Percentiles rank a stretch among this genome's conserved stretches.
Conservation (phyloP, 2,797 vertebrate genomes). For the Cetoscarus ocellatus region DNA sequence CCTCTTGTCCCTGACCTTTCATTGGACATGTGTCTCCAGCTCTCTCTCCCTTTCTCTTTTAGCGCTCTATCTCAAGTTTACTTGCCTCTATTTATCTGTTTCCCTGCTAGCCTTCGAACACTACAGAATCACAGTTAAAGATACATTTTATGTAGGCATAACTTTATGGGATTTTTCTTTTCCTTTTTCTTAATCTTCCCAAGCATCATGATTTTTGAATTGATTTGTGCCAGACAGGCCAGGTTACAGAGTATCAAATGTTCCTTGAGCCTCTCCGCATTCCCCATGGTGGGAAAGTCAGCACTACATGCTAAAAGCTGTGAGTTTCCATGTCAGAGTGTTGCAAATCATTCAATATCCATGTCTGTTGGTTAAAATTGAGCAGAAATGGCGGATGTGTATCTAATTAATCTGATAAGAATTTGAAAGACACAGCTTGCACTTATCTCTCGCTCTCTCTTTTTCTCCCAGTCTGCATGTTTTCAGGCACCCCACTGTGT, state of each 20-base stretch:
- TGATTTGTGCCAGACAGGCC: slow-evolving; percentile 63
- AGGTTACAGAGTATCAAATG: slow-evolving; percentile 61
- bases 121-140: slow-evolving; percentile 13
- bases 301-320: slow-evolving; percentile 62
- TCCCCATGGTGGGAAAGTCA: slow-evolving; percentile 72
- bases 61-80: slow-evolving; percentile 28
- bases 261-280: slow-evolving; percentile 68
- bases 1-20: slow-evolving; percentile 75
- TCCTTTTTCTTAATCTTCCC: slow-evolving; percentile 39
- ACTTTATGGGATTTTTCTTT: slow-evolving; percentile 30
- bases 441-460: slow-evolving; percentile 23
- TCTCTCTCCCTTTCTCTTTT: slow-evolving; percentile 33
- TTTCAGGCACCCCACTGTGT: slow-evolving; percentile 60
- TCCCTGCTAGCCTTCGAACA: slow-evolving; percentile 41
- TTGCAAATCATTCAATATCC: slow-evolving; percentile 74
- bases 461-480: slow-evolving; percentile 43
- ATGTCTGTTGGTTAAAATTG: slow-evolving; percentile 66
- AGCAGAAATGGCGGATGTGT: slow-evolving; percentile 64
- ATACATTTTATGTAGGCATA: slow-evolving; percentile 9
- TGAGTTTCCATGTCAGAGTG: slow-evolving; percentile 58
- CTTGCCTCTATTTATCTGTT: slow-evolving; percentile 12
- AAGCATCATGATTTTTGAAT: slow-evolving; percentile 57
- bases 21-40: slow-evolving; percentile 61
- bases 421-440: slow-evolving; percentile 58
- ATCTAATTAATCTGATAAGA: slow-evolving; percentile 72